A percentile compares a stretch with the other conserved stretches of the same genome.
Conservation (phyloP, 1,140 invertebrate genomes). For the Brachionus plicatilis region DNA sequence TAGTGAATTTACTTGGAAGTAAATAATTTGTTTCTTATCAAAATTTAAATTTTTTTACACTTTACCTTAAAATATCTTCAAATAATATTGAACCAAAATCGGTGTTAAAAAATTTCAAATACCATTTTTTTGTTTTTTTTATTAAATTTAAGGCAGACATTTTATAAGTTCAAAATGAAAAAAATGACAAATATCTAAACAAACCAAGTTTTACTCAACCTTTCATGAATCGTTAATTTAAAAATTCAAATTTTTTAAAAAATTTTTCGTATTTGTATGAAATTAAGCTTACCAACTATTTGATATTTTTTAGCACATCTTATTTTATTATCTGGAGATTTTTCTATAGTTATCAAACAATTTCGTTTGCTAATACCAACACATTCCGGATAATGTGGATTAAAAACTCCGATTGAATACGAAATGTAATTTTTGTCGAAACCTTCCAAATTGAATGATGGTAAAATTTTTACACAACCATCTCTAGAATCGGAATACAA, state of each 20-base stretch:
- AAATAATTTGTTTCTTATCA: too few species aligned
- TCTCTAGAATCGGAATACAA: background rate
- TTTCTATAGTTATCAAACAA: constrained; percentile 14
- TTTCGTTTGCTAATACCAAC: background rate
- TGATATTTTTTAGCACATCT: constrained; percentile 6
- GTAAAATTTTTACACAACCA: constrained; percentile 38
- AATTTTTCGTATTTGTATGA: background rate
- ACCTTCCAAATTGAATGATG: background rate
- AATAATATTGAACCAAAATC: too few species aligned
- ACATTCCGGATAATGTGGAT: background rate
- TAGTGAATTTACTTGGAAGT: too few species aligned
- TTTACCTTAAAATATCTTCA: too few species aligned
- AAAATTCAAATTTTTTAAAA: background rate
- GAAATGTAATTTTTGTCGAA: background rate
- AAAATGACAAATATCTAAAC: too few species aligned
- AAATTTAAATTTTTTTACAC: too few species aligned
- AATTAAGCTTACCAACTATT: background rate
- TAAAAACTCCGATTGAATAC: constrained; percentile 20
- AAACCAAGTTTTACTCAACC: too few species aligned
- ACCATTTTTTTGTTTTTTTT: too few species aligned
- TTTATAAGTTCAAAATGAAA: too few species aligned
- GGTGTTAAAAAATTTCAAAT: too few species aligned
- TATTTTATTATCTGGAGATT: background rate
- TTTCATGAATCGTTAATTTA: too few species aligned
- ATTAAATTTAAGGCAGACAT: too few species aligned